Evolutionary conservation across 2,797 vertebrate species (phyloP).

Genomic region (Chrysocyon brachyurus): DNA sequence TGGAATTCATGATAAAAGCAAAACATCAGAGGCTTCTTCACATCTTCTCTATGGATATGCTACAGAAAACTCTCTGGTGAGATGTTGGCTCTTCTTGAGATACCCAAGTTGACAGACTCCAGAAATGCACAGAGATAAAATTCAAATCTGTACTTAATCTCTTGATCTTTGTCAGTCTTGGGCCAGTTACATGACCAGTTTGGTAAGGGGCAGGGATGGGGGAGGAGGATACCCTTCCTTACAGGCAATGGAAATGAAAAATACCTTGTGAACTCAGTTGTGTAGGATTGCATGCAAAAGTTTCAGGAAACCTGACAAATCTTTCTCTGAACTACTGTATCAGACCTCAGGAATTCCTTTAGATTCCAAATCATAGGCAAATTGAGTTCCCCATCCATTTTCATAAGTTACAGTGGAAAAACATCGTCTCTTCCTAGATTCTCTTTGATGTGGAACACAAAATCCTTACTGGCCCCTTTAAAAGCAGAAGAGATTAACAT

Average conservation of each 20-base stretch:
- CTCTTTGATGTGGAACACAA: constrained; percentile 22
- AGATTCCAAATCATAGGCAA: not conserved
- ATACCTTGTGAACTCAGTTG: not conserved
- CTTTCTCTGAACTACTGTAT: not conserved
- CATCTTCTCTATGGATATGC: constrained; percentile 32
- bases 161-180: not conserved
- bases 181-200: not conserved
- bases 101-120: not conserved
- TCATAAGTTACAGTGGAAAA: constrained; percentile 47
- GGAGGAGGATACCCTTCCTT: not conserved
- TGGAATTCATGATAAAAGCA: constrained; percentile 63
- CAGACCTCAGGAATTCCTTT: constrained; percentile 16
- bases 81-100: constrained; percentile 32
- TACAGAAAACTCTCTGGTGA: not conserved
- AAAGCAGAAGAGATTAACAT: constrained; percentile 53
- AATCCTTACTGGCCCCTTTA: constrained; percentile 52
- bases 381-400: not conserved
- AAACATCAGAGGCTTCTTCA: constrained; percentile 18
- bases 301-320: not conserved
- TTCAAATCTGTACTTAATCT: constrained; percentile 28
- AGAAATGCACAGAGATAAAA: constrained; percentile 62
- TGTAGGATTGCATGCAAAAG: not conserved
- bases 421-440: not conserved
- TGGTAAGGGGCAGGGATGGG: not conserved
- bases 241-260: not conserved